Evolutionary conservation across 2,888 invertebrate species (phyloP).

Genomic region (Orthosia gracilis): DNA sequence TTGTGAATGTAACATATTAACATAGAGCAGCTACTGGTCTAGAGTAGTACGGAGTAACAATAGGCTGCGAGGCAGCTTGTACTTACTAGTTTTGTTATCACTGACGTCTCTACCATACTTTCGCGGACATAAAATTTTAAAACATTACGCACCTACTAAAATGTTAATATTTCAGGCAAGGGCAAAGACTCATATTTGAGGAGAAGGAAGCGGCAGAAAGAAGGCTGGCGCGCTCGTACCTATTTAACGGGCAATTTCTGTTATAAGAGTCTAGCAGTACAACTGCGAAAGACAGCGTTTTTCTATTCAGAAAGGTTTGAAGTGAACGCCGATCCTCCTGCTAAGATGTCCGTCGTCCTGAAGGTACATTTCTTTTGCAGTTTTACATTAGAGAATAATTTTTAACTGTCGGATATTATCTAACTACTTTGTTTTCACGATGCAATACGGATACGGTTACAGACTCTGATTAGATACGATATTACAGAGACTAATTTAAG

Average conservation of each 20-base stretch:
- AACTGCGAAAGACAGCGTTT: conserved; percentile 67
- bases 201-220: conserved; percentile 69
- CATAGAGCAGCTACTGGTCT: too few species aligned
- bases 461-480: background rate
- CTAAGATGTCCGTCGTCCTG: conserved; percentile 57
- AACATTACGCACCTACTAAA: background rate
- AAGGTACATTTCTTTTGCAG: conserved; percentile 60
- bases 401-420: background rate
- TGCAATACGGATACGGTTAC: background rate
- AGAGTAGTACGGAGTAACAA: too few species aligned
- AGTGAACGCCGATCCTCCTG: conserved; percentile 67
- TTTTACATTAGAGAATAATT: background rate
- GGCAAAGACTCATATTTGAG: conserved; percentile 75
- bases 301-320: conserved; percentile 84
- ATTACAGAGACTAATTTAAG: background rate
- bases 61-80: too few species aligned
- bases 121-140: background rate
- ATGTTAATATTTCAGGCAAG: conserved; percentile 71
- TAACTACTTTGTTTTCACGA: background rate
- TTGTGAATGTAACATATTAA: too few species aligned
- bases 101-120: too few species aligned
- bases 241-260: conserved; percentile 80
- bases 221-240: conserved; percentile 80
- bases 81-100: too few species aligned
- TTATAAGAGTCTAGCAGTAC: conserved; percentile 66